Evolutionary conservation across 2,888 invertebrate genomes (phyloP), one percentile per base, ranked within the genome.

Genomic region (Zhengitettix transpicula): DNA sequence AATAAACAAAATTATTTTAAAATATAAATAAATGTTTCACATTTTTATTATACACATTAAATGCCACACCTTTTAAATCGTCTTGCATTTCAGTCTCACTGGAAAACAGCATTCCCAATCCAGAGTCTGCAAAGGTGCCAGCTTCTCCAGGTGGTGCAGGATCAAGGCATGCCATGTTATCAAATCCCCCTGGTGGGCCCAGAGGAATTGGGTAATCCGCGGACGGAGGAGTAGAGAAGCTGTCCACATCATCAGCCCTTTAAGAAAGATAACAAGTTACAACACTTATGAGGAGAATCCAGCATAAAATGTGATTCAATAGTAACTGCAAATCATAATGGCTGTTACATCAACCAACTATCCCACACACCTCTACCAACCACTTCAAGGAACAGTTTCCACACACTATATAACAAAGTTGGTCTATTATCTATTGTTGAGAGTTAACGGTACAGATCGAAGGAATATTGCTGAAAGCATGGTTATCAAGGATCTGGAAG

Each of bases 91-190:
- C 68, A 58, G 68, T 66, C 55, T 73, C 73, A 41, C 52, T 58
- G 16, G 70, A 66, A 64, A 73, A 73, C 40, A 73, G 66, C 65
- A 71, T 71, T 58, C 72, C 72, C 28, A 72, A 63, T 60, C 67
- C 69, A 40, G 72, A 67, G n/a, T 72, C 70, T 62, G 71, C 66
- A 64, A 72, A 72, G 40, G 73, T 70, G 44, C 72, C 72, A 52
- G 72, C 68, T 56, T 71, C 70, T 56, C 71, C 65, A 14, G 69
- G 69, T 57, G 67, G 65, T 40, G 66, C 66, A 62, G 68, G 67
- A 14, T 68, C 68, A 42, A 71, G 65, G 60, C 70, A 70, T 7
- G 63, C 64, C 55, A 71, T 71, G 60, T 71, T 71, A 58, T 69
- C 70, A 59, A 69, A 68, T 59, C 68, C 68, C 10, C 68, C 67